Evolutionary conservation across 2,113 vertebrate genomes (phyloP), one percentile per base, ranked within the genome.

Genomic region (Cephalopterus ornatus): DNA sequence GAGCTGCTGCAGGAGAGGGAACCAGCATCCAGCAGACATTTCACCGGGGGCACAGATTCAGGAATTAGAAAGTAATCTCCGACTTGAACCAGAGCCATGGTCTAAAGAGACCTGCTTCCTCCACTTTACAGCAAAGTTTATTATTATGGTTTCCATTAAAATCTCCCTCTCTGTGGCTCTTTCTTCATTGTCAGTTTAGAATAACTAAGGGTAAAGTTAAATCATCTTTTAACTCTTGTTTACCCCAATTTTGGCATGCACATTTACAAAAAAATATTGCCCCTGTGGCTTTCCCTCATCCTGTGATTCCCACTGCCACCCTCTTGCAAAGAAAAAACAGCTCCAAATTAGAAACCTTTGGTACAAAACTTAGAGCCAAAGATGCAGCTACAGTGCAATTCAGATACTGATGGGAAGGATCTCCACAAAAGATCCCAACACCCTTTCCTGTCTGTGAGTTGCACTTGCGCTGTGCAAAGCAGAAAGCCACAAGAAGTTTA

Each of bases 31-130:
- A 94, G 92, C 91, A 95, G 93, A 93, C 91, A 8, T 97, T 96
- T 87, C 83, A 92, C 92, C 53, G 0, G 91, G 92, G 96, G 95
- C 96, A 94, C 76, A 24, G 83, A 92, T 91, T 96, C 91, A 95
- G 84, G 94, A 96, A 97, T 97, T 94, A 94, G 59, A 91, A 92
- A 93, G 67, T 94, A 91, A 97, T 97, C 95, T 96, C 95, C 19
- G n/a, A 46, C 65, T 96, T 95, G 97, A 97, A 96, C 82, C 75
- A 74, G 68, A 91, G 94, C 95, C 97, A 97, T 5, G 3, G 82
- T 77, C 91, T 95, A 77, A 86, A 95, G 95, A 79, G 93, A 96
- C 93, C 81, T 95, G 96, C 83, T 96, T 97, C 96, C 95, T 95
- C 88, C 70, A 58, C 96, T 97, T 97, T 76, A 70, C 88, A 84